Evolutionary conservation across 2,113 vertebrate genomes (phyloP), one percentile per base, ranked within the genome.

Genomic region (Pheucticus melanocephalus): DNA sequence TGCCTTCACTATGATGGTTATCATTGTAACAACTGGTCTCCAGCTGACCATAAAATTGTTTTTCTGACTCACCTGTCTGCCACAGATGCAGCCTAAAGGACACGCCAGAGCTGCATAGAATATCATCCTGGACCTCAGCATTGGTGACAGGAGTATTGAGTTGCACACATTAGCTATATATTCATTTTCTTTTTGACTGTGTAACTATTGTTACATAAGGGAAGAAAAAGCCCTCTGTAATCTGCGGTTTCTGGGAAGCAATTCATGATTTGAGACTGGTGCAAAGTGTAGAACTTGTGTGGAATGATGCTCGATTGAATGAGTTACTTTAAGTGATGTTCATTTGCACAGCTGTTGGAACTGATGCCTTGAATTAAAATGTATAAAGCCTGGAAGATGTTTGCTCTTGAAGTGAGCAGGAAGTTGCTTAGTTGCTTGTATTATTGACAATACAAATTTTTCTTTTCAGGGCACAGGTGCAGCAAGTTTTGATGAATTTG

Each of bases 401-500:
- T 94, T 81, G 28, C 50, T 77, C 11, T 50, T 59, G 9, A 73
- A 92, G 69, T n/a, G 69, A 73, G 57, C 47, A 54, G 25, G 27
- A 72, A 70, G 60, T 60, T 87, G 8, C 39, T 48, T 40, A 64
- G 56, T 60, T 89, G 8, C 31, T 44, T 37, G 33, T 77, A 16
- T 72, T 61, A 70, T 16, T 83, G 63, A 47, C 31, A 13, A n/a
- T 51, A 53, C 53, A 77, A 28, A 11, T 35, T 86, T 82, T 96
- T 60, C 80, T 93, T 95, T 95, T 37, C 63, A 99, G 99, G 99
- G 99, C 81, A 99, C 99, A 35, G 99, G 99, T 47, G 98, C 99
- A 28, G 99, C 99, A 48, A 99, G 99, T 95, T 99, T 99, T 96
- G 99, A 99, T 66, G 99, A 99, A 96, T 99, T 99, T 63, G 99